phyloP scores from a whole-genome alignment of 2,888 invertebrate genomes.

The Drosophila parthenogenetica region DNA sequence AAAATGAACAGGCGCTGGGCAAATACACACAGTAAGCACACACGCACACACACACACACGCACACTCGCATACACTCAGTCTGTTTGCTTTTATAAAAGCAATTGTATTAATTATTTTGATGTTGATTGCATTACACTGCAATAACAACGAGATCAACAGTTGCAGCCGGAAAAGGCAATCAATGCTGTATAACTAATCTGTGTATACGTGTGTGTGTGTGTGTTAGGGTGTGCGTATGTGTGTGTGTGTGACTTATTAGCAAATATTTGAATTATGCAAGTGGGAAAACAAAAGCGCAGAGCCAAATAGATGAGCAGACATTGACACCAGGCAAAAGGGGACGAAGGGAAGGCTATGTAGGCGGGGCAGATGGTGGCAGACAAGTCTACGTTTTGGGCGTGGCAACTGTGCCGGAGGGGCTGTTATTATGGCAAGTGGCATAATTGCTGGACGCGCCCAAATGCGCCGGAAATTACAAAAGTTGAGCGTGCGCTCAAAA shows the following conservation, averaged over 20 bases:
- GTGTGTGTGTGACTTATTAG: conserved; percentile 38
- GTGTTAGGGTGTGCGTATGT: conserved; percentile 1
- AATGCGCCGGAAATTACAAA: conserved; percentile 63
- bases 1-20: conserved; percentile 5
- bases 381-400: conserved; percentile 14
- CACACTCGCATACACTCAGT: background rate
- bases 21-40: conserved; percentile 7
- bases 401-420: conserved; percentile 29
- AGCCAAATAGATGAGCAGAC: conserved; percentile 32
- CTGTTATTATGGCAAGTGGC: conserved; percentile 32
- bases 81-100: conserved; percentile 54
- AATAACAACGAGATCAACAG: conserved; percentile 35
- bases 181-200: background rate
- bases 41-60: background rate
- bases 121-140: conserved; percentile 67
- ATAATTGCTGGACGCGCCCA: conserved; percentile 57
- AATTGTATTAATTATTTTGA: conserved; percentile 71
- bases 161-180: conserved; percentile 36
- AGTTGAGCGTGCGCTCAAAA: conserved; percentile 50
- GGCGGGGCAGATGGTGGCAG: background rate
- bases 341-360: background rate
- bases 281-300: conserved; percentile 5
- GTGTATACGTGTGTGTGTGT: conserved; percentile 1
- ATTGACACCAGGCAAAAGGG: conserved; percentile 17
- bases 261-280: conserved; percentile 67